These are phyloP conservation scores for Cryptus viduatorius DNA, from an alignment of 2,888 invertebrate genomes.

Conservation along the genomic window DNA sequence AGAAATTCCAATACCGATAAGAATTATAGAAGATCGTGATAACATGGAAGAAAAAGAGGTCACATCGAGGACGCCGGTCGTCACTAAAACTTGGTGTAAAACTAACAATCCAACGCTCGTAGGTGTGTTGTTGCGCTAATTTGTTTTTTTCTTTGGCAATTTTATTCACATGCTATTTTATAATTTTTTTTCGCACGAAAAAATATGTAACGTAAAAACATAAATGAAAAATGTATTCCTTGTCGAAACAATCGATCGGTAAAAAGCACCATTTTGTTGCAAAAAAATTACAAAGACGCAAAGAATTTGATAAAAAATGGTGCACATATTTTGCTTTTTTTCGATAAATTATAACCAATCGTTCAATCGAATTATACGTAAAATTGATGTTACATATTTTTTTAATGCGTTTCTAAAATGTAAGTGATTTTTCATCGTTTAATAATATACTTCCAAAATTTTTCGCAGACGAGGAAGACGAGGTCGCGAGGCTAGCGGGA, in stretches of 20 bases:
- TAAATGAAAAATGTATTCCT: background rate
- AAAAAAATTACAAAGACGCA: too few species aligned
- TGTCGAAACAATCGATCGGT: background rate
- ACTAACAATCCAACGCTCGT: constrained; percentile 65
- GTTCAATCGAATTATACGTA: background rate
- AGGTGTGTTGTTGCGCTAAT: constrained; percentile 71
- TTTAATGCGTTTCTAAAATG: background rate
- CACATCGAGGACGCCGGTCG: constrained; percentile 42
- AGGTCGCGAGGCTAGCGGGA: constrained; percentile 79
- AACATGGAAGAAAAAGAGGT: constrained; percentile 21
- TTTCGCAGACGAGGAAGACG: constrained; percentile 73
- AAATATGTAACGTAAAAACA: background rate
- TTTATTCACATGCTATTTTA: background rate
- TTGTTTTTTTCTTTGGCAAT: constrained; percentile 20
- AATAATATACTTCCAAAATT: constrained; percentile 21
- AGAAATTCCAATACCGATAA: background rate
- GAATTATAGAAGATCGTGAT: constrained; percentile 3
- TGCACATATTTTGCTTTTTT: too few species aligned
- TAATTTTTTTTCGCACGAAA: background rate
- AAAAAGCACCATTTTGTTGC: too few species aligned
- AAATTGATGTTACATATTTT: background rate
- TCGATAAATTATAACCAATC: too few species aligned
- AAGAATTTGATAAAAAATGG: too few species aligned
- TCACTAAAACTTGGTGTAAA: constrained; percentile 68
- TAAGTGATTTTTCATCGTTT: constrained; percentile 3